phyloP scores from a whole-genome alignment of 1,140 invertebrate genomes.

The Pissodes strobi region DNA sequence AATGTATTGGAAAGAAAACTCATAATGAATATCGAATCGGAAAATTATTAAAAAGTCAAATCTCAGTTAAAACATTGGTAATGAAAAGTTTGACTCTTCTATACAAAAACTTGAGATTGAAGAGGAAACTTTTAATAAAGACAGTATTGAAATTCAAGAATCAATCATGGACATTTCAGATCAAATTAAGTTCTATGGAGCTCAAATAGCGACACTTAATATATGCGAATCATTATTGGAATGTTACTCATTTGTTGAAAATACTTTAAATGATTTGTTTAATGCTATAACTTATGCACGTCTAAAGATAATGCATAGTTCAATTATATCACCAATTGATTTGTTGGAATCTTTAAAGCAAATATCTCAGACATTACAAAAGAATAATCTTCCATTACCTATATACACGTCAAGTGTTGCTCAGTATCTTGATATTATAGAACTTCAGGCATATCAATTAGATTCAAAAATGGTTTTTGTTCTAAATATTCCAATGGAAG shows the following conservation, averaged over 20 bases:
- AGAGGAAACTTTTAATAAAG: conserved; percentile 32
- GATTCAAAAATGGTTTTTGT: too few relatives aligned
- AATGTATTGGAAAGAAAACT: conserved; percentile 32
- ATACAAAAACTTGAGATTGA: conserved; percentile 32
- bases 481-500: conserved; percentile 21
- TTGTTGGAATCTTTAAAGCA: too few relatives aligned
- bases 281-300: conserved; percentile 13
- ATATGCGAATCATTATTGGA: conserved; percentile 23
- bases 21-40: conserved; percentile 32
- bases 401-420: conserved; percentile 1
- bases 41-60: conserved; percentile 38
- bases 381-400: too few relatives aligned
- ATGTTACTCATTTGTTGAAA: too few relatives aligned
- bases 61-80: conserved; percentile 28
- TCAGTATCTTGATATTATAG: too few relatives aligned
- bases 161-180: too few relatives aligned
- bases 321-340: too few relatives aligned
- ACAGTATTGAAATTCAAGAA: conserved; percentile 24
- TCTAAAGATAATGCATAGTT: conserved; percentile 25
- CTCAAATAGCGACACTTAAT: conserved; percentile 4
- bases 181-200: neutral
- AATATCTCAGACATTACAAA: too few relatives aligned
- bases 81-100: conserved; percentile 38
- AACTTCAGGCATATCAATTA: too few relatives aligned
- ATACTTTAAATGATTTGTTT: too few relatives aligned